Conservation (phyloP, 2,888 invertebrate genomes). For the Tetropium fuscum region DNA sequence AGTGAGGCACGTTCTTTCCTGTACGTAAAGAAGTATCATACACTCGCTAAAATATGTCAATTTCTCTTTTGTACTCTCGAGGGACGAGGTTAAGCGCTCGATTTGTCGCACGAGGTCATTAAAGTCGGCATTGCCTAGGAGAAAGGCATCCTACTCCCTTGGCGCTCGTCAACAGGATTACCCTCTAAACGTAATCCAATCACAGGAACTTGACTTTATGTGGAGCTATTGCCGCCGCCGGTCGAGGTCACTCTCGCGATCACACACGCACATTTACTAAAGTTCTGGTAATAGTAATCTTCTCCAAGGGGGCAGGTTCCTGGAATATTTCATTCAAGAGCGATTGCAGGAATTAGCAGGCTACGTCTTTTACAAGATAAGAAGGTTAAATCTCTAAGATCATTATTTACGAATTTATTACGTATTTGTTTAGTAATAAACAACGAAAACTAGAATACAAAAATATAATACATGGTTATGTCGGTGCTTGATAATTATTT, state of each 20-base stretch:
- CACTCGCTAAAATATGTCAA: conserved; percentile 37
- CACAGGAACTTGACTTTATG: conserved; percentile 60
- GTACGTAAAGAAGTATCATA: conserved; percentile 1
- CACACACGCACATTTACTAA: conserved; percentile 25
- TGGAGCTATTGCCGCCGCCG: conserved; percentile 27
- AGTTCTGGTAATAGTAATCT: conserved; percentile 5
- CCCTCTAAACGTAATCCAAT: conserved; percentile 76
- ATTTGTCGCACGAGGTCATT: conserved; percentile 68
- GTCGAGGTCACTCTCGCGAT: conserved; percentile 26
- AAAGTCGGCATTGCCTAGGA: conserved; percentile 59
- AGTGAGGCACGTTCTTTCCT: no score
- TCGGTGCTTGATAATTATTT: no score
- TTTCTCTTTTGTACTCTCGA: conserved; percentile 42
- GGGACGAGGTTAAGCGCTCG: conserved; percentile 64
- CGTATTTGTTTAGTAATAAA: no score
- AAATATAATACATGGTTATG: no score
- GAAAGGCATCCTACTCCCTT: conserved; percentile 62
- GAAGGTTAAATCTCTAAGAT: no score
- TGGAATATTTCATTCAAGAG: neutral
- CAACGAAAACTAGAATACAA: no score
- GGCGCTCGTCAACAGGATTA: conserved; percentile 74
- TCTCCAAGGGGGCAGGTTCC: neutral
- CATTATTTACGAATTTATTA: no score
- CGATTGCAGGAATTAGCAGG: no score
- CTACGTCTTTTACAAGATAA: no score